Conservation (phyloP, 2,888 invertebrate genomes). For the Chrysotoxum bicinctum region DNA sequence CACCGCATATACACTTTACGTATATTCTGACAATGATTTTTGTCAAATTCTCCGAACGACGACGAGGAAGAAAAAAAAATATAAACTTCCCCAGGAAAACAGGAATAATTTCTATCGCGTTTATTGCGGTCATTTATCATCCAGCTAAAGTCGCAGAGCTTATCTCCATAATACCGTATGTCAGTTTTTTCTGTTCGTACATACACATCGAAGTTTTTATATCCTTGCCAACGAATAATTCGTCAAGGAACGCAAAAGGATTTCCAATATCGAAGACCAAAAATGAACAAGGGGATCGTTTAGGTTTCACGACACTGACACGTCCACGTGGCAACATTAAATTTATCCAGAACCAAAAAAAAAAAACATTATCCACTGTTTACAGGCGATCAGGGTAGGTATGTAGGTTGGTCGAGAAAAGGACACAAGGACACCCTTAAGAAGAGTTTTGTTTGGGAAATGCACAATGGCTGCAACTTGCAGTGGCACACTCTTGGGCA, state of each 20-base stretch:
- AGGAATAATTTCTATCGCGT: slow-evolving; percentile 65
- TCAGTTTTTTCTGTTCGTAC: slow-evolving; percentile 40
- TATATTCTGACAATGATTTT: slow-evolving; percentile 18
- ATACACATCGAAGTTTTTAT: neutral
- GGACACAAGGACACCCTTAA: slow-evolving; percentile 29
- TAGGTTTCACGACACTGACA: slow-evolving; percentile 21
- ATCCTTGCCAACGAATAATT: slow-evolving; percentile 34
- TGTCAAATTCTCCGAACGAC: slow-evolving; percentile 17
- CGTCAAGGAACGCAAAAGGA: slow-evolving; percentile 62
- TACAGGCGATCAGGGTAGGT: neutral
- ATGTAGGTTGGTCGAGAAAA: neutral
- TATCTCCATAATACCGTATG: slow-evolving; percentile 72
- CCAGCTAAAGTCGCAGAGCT: slow-evolving; percentile 63
- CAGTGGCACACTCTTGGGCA: slow-evolving; percentile 62
- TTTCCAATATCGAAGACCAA: slow-evolving; percentile 56
- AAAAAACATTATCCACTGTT: slow-evolving; percentile 26
- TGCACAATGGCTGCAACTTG: slow-evolving; percentile 49
- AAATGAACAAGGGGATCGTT: slow-evolving; percentile 65
- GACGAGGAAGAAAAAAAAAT: neutral
- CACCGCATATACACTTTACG: slow-evolving; percentile 1
- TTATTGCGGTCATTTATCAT: slow-evolving; percentile 73
- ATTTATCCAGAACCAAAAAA: too few relatives aligned
- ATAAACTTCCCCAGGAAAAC: slow-evolving; percentile 5
- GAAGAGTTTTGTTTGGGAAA: slow-evolving; percentile 38
- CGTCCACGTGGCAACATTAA: slow-evolving; percentile 71